Base-by-base conservation (phyloP, 2,113 vertebrate genomes). In the Nibea coibor region DNA sequence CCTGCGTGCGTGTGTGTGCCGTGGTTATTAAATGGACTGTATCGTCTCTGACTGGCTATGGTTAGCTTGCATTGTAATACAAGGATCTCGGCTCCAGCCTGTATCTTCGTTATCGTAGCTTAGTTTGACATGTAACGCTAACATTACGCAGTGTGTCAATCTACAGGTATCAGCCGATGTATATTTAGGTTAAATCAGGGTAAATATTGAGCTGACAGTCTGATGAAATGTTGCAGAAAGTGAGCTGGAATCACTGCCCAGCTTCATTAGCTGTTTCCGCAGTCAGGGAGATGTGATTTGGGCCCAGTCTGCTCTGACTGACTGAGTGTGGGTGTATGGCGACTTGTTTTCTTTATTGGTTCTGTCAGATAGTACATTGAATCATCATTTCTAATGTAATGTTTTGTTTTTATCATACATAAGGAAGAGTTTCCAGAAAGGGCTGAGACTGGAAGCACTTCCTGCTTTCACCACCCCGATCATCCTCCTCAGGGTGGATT, bases 21-120 rank as follows among this genome's bases (percentile, higher is more conserved):
- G 6, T 42, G 3, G 5, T 53, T n/a, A 14, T 16, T 19, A 15
- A 0, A 14, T 1, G 14, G 4, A 1, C 8, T 70, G 31, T 16
- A 9, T 48, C 8, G n/a, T 72, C 11, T 19, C 12, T 58, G 43
- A 5, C 50, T 65, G 48, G n/a, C 39, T 72, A 19, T 31, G n/a
- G 48, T 81, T 85, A 90, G 82, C 86, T 85, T 12, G 28, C 45
- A 42, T 26, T 54, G 72, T 59, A 35, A 45, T 28, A 45, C 26
- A 22, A 8, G 6, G 4, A 19, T 71, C 26, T 71, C 26, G 65
- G 26, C 58, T 61, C 10, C 3, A 50, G 14, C 22, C 16, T 50
- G 35, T 31, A 43, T 57, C 35, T 24, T 73, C 48, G 68, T 67
- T 26, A 31, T 14, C 66, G 16, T n/a, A 22, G 57, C 24, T 85